Base-by-base conservation (phyloP, 2,888 invertebrate species). In the Helobdella robusta region DNA sequence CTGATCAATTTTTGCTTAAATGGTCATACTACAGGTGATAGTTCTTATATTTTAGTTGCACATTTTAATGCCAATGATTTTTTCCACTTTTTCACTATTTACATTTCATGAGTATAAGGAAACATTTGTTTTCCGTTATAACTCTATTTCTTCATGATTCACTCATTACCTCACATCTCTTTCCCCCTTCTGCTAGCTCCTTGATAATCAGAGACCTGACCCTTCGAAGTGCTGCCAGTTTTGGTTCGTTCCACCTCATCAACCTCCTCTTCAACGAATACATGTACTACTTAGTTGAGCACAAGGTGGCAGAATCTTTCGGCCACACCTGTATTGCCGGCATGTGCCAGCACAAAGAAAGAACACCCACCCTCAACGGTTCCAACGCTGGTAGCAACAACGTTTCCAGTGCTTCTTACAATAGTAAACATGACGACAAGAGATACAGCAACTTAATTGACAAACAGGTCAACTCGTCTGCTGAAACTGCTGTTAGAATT, bases 171-270 rank as follows among this genome's bases (percentile, higher is more conserved):
- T 15, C 50, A 50, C 50, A 23, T 23, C 56, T 28, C 34, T 8
- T 5, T 8, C 6, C 4, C 34, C 23, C 34, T 28, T 25, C 5
- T 23, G 6, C 34, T 79, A 91, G 93, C 79, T 95, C 95, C 66
- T 91, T 95, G 86, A 92, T 98, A 67, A 97, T 98, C 73, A 85
- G 97, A 59, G 97, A 98, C 81, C 84, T 98, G 70, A 98, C 97
- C 54, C 83, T 97, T 70, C 83, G 91, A 73, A 94, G 94, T 68
- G 97, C 98, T 46, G 91, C 94, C 28, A 94, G 94, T 80, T 99
- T 98, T 82, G 98, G 98, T 63, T 94, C 94, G 71, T 98, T 98
- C 83, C 98, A 98, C 82, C 85, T 98, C 73, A 91, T 98, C 75
- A 87, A 97, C 56, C 84, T 99, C 75, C 85, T 98, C 67, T 98